These are phyloP conservation scores for Glossophaga mutica DNA, from an alignment of 2,797 vertebrate genomes.

Conservation along the genomic window DNA sequence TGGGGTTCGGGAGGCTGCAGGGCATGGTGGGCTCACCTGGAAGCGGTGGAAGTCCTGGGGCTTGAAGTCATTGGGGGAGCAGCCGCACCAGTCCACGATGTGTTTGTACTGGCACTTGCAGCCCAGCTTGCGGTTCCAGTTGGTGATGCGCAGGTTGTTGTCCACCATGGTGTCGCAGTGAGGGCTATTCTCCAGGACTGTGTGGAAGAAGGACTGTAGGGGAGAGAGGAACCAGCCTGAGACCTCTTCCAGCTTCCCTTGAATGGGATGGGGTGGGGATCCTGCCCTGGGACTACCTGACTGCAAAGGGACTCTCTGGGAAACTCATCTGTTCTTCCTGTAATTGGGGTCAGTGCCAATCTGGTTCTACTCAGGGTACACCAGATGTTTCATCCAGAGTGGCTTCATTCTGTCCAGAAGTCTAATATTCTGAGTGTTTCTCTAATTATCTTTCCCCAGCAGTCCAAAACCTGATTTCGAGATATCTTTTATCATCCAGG, in stretches of 20 bases:
- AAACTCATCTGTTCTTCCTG: neutral
- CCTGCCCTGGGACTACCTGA: neutral
- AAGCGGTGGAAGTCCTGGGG: constrained; percentile 92
- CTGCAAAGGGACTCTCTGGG: neutral
- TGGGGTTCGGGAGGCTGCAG: accelerated
- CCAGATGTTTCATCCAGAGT: neutral
- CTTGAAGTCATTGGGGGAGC: constrained; percentile 98
- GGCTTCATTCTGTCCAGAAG: neutral
- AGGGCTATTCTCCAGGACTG: constrained; percentile 95
- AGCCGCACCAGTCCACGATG: constrained; percentile 99
- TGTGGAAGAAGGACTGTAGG: constrained; percentile 98
- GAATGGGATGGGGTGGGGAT: neutral
- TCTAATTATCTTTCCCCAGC: neutral
- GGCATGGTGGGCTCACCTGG: constrained; percentile 84
- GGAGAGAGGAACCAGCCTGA: constrained; percentile 77
- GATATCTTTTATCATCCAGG: neutral
- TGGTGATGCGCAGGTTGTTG: constrained; percentile 98
- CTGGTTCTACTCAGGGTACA: neutral
- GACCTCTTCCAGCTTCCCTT: neutral
- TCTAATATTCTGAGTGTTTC: neutral
- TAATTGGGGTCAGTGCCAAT: neutral
- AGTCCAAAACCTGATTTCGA: neutral
- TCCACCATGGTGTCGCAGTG: constrained; percentile 95
- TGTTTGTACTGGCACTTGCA: constrained; percentile 99
- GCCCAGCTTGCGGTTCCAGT: constrained; percentile 99